Percentiles rank a stretch among this genome's conserved stretches.
phyloP scores from a whole-genome alignment of 2,797 vertebrate species.

The Lateolabrax maculatus region DNA sequence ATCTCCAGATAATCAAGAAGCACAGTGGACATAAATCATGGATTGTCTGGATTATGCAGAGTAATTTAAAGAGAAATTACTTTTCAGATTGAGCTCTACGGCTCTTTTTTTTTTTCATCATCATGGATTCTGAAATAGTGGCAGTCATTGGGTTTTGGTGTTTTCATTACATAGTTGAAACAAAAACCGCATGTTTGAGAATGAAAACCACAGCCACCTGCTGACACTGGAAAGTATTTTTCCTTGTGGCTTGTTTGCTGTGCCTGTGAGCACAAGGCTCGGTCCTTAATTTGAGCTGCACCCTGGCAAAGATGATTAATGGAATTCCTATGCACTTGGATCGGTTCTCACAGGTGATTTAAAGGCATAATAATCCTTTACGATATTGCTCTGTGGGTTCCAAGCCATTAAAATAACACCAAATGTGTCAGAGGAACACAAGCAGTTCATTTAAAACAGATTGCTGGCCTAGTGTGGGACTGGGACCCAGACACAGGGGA shows the following conservation, averaged over 20 bases:
- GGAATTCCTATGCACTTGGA: constrained; percentile 80
- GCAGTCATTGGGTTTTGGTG: constrained; percentile 8
- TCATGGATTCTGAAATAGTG: not conserved
- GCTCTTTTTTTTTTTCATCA: not conserved
- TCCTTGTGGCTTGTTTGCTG: constrained; percentile 39
- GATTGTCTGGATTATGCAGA: constrained; percentile 16
- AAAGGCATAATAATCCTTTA: constrained; percentile 88
- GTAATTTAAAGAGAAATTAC: not conserved
- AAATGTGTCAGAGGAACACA: constrained; percentile 84
- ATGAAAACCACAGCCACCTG: constrained; percentile 22
- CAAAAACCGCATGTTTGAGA: constrained; percentile 4
- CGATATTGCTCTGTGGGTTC: constrained; percentile 85
- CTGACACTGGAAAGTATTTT: constrained; percentile 28
- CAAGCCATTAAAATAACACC: constrained; percentile 86
- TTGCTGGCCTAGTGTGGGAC: constrained; percentile 71
- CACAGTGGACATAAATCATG: not conserved
- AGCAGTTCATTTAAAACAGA: constrained; percentile 88
- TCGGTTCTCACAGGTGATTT: constrained; percentile 86
- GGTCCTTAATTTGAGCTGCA: constrained; percentile 76
- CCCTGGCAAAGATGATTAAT: constrained; percentile 86
- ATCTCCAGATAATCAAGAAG: not conserved
- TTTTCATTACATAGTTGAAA: constrained; percentile 32
- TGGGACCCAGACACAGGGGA: constrained; percentile 74
- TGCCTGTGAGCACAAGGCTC: constrained; percentile 34
- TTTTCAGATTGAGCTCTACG: not conserved